These are phyloP conservation scores for Otis tarda DNA, from an alignment of 2,113 vertebrate species.

Conservation along the genomic window DNA sequence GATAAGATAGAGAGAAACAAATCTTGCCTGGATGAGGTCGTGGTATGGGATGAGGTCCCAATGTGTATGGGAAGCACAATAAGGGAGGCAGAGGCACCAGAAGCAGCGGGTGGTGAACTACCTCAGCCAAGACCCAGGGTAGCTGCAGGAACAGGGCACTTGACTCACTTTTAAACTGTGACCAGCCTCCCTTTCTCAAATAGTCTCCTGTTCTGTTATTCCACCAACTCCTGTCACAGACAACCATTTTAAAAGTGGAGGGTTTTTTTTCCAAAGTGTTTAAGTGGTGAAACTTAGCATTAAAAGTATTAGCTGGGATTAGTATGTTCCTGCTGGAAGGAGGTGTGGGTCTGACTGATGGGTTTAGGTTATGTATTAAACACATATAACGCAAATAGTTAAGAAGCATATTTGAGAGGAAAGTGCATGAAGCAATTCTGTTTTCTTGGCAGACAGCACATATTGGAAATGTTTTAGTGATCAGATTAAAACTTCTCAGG, in stretches of 20 bases:
- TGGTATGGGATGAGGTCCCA: no score
- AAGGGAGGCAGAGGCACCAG: neutral
- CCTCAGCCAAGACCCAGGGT: neutral
- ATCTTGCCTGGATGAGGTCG: neutral
- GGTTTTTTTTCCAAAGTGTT: neutral
- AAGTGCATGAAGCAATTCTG: neutral
- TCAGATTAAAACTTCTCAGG: neutral
- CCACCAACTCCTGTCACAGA: neutral
- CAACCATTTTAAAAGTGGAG: neutral
- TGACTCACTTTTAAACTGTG: neutral
- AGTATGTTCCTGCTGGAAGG: neutral
- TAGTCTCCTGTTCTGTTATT: neutral
- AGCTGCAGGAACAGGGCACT: neutral
- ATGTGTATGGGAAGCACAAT: accelerated
- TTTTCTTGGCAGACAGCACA: slow-evolving; percentile 6
- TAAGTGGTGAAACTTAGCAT: neutral
- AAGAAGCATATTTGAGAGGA: neutral
- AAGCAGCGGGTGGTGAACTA: accelerated
- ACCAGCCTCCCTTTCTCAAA: neutral
- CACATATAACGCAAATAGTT: neutral
- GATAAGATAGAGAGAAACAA: neutral
- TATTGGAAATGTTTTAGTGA: slow-evolving; percentile 4
- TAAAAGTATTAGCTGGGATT: neutral
- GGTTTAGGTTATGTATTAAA: slow-evolving; percentile 14
- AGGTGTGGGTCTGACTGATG: neutral